These are phyloP conservation scores for Panopea generosa DNA, from an alignment of 2,888 invertebrate genomes.

Conservation along the genomic window DNA sequence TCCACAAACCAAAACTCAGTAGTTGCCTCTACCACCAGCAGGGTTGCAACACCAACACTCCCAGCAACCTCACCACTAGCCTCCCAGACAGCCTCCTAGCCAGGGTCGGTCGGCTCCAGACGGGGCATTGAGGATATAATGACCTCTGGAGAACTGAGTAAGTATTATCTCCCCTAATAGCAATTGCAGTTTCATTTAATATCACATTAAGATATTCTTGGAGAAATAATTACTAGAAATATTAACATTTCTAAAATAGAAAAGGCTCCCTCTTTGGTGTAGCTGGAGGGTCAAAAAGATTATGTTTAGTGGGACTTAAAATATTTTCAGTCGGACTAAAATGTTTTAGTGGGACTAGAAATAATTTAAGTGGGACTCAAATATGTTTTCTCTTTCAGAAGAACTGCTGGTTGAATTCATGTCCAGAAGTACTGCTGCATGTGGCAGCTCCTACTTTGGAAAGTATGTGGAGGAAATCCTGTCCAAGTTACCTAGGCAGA, in stretches of 20 bases:
- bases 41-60: no score
- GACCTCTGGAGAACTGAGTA: conserved; percentile 87
- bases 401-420: conserved; percentile 25
- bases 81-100: conserved; percentile 64
- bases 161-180: conserved; percentile 43
- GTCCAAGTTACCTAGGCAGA: conserved; percentile 27
- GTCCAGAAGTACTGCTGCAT: conserved; percentile 19
- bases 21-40: no score
- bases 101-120: conserved; percentile 85
- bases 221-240: background rate
- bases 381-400: conserved; percentile 14
- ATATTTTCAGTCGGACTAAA: background rate
- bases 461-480: conserved; percentile 29
- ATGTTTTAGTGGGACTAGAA: background rate
- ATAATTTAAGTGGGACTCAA: no score
- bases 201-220: conserved; percentile 84
- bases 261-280: no score
- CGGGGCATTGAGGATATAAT: conserved; percentile 84
- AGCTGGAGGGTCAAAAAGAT: background rate
- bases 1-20: background rate
- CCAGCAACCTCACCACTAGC: conserved; percentile 15
- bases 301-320: background rate
- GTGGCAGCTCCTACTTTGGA: conserved; percentile 22
- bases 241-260: no score
- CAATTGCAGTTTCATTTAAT: conserved; percentile 36